Percentiles rank a stretch among this genome's conserved stretches.
These are phyloP conservation scores for Halcyon chelicuti DNA, from an alignment of 2,797 vertebrate genomes.

Conservation along the genomic window DNA sequence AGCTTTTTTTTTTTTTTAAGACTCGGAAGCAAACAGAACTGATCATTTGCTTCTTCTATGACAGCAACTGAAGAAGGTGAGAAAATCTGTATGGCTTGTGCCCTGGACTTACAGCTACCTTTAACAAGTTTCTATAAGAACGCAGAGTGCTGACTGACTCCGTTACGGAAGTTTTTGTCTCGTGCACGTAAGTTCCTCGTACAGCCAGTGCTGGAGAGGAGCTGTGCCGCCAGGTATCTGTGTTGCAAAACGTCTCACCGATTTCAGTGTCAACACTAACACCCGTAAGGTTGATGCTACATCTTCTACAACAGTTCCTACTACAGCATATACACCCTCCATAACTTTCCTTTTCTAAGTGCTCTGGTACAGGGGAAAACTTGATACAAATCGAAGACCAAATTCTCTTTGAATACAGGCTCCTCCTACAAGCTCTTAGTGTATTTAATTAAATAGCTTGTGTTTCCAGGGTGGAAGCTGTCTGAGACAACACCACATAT, in stretches of 20 bases:
- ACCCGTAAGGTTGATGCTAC: not conserved
- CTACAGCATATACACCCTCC: not conserved
- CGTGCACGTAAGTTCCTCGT: not conserved
- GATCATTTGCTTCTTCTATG: not conserved
- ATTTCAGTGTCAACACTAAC: not conserved
- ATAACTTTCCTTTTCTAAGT: not conserved
- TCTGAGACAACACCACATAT: not conserved
- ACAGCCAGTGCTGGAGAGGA: not conserved
- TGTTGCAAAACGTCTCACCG: not conserved
- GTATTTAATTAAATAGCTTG: not conserved
- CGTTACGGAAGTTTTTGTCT: not conserved
- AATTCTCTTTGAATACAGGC: not conserved
- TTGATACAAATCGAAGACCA: not conserved
- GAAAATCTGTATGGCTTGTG: not conserved
- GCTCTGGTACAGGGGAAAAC: not conserved
- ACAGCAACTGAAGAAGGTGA: not conserved
- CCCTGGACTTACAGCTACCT: not conserved
- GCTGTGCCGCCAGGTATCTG: not conserved
- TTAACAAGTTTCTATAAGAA: not conserved
- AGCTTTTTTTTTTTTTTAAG: not conserved
- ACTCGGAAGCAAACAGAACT: not conserved
- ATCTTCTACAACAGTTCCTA: not conserved
- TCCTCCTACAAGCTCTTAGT: not conserved
- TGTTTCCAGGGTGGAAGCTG: not conserved
- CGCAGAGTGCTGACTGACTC: not conserved